A percentile compares a stretch with the other conserved stretches of the same genome.
phyloP scores from a whole-genome alignment of 2,113 vertebrate genomes.

The Corythoichthys intestinalis region DNA sequence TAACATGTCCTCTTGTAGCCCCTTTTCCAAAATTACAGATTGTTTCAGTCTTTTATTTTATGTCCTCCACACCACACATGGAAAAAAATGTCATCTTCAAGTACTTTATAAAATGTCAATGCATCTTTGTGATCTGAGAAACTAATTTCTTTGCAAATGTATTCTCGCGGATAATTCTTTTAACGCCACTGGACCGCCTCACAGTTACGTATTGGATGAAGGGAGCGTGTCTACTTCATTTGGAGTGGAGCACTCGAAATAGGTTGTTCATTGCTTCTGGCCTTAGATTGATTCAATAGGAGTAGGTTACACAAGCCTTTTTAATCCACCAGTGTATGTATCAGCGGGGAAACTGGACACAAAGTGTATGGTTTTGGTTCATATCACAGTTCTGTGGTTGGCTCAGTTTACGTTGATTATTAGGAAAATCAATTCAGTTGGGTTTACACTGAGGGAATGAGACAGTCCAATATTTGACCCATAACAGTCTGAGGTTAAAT shows the following conservation, averaged over 20 bases:
- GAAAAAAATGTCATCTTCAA: conserved; percentile 43
- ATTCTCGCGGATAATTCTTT: conserved; percentile 34
- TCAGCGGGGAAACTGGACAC: neutral
- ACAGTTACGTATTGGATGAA: conserved; percentile 51
- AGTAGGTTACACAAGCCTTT: conserved; percentile 26
- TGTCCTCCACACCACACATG: conserved; percentile 48
- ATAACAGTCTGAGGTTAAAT: too few relatives aligned
- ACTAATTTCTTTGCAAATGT: conserved; percentile 35
- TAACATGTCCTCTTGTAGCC: conserved; percentile 46
- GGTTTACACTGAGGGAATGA: neutral
- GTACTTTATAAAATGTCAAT: conserved; percentile 30
- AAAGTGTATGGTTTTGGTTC: neutral
- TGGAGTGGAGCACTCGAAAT: conserved; percentile 36
- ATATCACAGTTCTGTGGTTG: neutral
- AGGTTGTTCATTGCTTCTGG: conserved; percentile 38
- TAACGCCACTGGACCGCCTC: conserved; percentile 37
- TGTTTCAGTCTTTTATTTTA: conserved; percentile 26
- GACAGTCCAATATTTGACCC: neutral
- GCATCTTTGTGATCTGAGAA: conserved; percentile 36
- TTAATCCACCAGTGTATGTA: conserved; percentile 22
- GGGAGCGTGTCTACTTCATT: conserved; percentile 43
- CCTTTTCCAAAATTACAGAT: conserved; percentile 33
- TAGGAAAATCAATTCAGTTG: neutral
- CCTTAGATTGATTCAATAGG: conserved; percentile 25
- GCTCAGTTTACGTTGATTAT: neutral